phyloP scores from a whole-genome alignment of 2,888 invertebrate genomes.

The Drosophila merina region DNA sequence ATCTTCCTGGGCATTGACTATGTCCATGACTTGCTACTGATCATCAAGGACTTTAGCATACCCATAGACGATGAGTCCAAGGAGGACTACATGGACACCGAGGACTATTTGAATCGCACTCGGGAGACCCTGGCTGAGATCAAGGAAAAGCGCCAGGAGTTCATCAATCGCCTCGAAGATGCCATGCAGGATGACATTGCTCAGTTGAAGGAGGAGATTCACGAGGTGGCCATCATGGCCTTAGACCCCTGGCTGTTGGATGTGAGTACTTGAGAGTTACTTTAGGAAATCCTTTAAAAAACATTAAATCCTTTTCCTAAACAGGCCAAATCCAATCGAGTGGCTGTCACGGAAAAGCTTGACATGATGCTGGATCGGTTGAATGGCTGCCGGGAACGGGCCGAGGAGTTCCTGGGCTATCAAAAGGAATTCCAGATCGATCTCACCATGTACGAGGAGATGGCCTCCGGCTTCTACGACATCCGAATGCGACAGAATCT shows the following conservation, averaged over 20 bases:
- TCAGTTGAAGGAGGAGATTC: slow-evolving; percentile 89
- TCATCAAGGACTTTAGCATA: slow-evolving; percentile 92
- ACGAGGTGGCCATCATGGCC: slow-evolving; percentile 89
- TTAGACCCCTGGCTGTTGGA: slow-evolving; percentile 81
- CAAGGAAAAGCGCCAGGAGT: slow-evolving; percentile 88
- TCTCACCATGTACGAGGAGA: slow-evolving; percentile 91
- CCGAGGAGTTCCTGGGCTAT: slow-evolving; percentile 90
- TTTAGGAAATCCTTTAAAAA: not conserved
- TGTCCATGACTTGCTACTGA: slow-evolving; percentile 92
- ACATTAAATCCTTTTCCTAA: not conserved
- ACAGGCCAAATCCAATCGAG: slow-evolving; percentile 89
- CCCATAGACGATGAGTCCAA: slow-evolving; percentile 89
- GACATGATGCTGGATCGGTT: slow-evolving; percentile 88
- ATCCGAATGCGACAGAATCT: slow-evolving; percentile 91
- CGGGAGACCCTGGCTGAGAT: slow-evolving; percentile 87
- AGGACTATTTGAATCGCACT: slow-evolving; percentile 84
- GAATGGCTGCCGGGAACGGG: slow-evolving; percentile 87
- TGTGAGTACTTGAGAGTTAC: slow-evolving; percentile 55
- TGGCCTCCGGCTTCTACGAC: slow-evolving; percentile 92
- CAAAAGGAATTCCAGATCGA: slow-evolving; percentile 95
- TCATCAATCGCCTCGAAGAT: slow-evolving; percentile 89
- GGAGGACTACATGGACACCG: slow-evolving; percentile 83
- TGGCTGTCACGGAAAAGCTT: slow-evolving; percentile 87
- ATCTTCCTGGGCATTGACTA: slow-evolving; percentile 91
- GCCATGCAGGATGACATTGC: slow-evolving; percentile 92